These are phyloP conservation scores for Stenurella melanura DNA, from an alignment of 2,888 invertebrate species.

Conservation along the genomic window DNA sequence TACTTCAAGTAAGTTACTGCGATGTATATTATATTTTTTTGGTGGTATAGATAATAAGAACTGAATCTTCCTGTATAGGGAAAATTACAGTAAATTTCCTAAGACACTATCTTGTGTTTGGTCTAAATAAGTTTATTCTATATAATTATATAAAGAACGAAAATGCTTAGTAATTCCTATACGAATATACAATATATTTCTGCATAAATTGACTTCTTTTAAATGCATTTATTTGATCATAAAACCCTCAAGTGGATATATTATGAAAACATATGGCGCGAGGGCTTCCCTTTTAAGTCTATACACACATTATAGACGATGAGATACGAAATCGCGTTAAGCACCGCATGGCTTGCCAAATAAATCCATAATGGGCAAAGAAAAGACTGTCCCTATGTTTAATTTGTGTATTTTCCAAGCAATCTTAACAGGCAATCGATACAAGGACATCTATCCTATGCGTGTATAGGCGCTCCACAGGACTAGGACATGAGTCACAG, in stretches of 20 bases:
- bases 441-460: conserved; percentile 1
- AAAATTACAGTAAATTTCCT: too few species aligned
- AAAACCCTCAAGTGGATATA: not conserved
- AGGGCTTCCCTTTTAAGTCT: not conserved
- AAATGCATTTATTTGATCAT: not conserved
- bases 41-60: too few species aligned
- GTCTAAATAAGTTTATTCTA: too few species aligned
- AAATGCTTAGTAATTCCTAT: too few species aligned
- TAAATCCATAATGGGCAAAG: not conserved
- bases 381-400: not conserved
- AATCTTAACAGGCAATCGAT: not conserved
- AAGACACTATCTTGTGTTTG: too few species aligned
- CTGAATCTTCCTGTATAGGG: too few species aligned
- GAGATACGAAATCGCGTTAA: not conserved
- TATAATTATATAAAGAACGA: too few species aligned
- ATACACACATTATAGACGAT: not conserved
- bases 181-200: too few species aligned
- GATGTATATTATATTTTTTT: too few species aligned
- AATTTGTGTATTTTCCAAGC: not conserved
- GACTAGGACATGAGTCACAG: conserved; percentile 3
- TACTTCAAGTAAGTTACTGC: too few species aligned
- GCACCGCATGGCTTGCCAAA: not conserved
- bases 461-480: not conserved
- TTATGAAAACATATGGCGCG: not conserved
- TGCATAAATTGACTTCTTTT: too few species aligned